These are phyloP conservation scores for Psilopogon haemacephalus DNA, from an alignment of 2,113 vertebrate genomes.

Conservation along the genomic window DNA sequence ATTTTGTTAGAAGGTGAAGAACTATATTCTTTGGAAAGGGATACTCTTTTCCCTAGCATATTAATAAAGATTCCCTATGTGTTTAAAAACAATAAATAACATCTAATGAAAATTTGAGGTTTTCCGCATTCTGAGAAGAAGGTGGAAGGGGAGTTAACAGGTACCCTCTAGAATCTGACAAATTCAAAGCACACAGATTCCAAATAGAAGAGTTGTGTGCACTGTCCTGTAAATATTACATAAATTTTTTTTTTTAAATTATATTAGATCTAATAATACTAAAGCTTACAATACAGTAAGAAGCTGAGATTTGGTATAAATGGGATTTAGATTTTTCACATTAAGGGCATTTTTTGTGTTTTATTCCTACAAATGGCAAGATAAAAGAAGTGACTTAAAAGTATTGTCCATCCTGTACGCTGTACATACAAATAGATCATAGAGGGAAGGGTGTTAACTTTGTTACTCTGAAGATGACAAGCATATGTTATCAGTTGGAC, in stretches of 20 bases:
- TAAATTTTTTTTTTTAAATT: background rate
- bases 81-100: background rate
- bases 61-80: background rate
- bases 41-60: background rate
- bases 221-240: background rate
- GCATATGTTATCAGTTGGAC: background rate
- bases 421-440: background rate
- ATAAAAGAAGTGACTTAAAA: background rate
- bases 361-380: background rate
- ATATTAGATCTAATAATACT: background rate
- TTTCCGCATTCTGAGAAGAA: background rate
- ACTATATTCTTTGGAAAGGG: background rate
- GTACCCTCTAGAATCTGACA: background rate
- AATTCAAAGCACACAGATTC: background rate
- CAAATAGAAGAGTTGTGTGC: background rate
- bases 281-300: background rate
- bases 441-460: background rate
- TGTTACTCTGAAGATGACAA: background rate
- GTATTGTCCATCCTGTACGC: background rate
- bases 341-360: background rate
- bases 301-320: background rate
- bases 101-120: background rate
- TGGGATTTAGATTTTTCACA: background rate
- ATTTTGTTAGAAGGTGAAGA: background rate
- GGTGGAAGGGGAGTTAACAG: background rate